Evolutionary conservation across 2,113 vertebrate genomes (phyloP).

Genomic region (Plotosus lineatus): DNA sequence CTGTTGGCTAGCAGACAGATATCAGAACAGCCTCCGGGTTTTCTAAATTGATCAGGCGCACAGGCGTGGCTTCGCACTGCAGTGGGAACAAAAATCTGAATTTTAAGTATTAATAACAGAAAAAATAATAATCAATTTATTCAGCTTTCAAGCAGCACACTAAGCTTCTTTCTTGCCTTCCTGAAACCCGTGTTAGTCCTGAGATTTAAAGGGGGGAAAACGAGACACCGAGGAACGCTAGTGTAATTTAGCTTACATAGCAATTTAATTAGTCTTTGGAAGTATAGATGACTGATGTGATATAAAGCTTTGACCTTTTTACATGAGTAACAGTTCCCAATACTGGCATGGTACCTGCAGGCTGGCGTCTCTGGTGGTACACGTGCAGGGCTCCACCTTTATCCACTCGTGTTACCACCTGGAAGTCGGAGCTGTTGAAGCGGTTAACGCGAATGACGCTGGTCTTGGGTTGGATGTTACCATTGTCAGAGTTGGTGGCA

Average conservation of each 20-base stretch:
- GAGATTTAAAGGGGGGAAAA: not conserved
- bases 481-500: constrained; percentile 93
- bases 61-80: constrained; percentile 93
- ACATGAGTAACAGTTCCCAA: not conserved
- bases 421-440: constrained; percentile 94
- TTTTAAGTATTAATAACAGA: not conserved
- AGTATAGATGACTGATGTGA: not conserved
- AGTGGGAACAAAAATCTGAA: not conserved
- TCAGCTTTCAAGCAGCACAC: not conserved
- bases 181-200: not conserved
- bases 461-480: constrained; percentile 93
- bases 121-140: not conserved
- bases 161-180: not conserved
- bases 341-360: constrained; percentile 79
- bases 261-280: constrained; percentile 2
- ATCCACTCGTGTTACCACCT: constrained; percentile 90
- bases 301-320: not conserved
- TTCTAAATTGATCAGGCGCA: constrained; percentile 85
- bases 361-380: constrained; percentile 94
- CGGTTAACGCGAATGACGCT: constrained; percentile 94
- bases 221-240: not conserved
- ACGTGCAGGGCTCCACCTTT: constrained; percentile 91
- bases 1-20: constrained; percentile 95
- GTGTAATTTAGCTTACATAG: constrained; percentile 10
- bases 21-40: constrained; percentile 91